Percentiles rank a stretch among this genome's conserved stretches.
Evolutionary conservation across 1,140 invertebrate species (phyloP).

Genomic region (Bombus waltoni): DNA sequence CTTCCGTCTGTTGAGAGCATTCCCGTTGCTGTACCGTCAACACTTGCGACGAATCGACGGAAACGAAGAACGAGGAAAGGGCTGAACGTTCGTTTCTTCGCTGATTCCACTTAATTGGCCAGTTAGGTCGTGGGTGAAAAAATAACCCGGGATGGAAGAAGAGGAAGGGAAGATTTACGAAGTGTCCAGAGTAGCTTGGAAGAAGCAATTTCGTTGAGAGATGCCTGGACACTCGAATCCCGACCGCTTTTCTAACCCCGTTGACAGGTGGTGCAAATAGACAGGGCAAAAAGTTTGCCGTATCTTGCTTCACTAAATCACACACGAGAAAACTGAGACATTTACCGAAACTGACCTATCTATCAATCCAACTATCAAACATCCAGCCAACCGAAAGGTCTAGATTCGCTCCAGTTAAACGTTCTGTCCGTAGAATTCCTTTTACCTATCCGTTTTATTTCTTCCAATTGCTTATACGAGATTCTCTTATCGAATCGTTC

Average conservation of each 20-base stretch:
- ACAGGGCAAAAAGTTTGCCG: not conserved
- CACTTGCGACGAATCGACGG: constrained; percentile 45
- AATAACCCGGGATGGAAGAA: constrained; percentile 11
- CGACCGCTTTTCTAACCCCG: not conserved
- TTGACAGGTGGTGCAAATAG: not conserved
- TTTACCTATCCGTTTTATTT: not conserved
- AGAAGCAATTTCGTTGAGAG: constrained; percentile 5
- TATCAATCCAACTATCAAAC: too few species aligned
- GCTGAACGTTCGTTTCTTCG: constrained; percentile 9
- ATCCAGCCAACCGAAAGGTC: too few species aligned
- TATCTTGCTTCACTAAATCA: not conserved
- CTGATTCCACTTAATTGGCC: constrained; percentile 31
- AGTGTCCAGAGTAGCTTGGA: not conserved
- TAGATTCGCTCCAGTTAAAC: too few species aligned
- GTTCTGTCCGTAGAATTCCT: not conserved
- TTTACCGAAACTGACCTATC: not conserved
- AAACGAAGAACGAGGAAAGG: not conserved
- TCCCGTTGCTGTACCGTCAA: constrained; percentile 39
- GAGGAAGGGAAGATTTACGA: not conserved
- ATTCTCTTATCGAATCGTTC: constrained; percentile 1
- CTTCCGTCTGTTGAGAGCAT: constrained; percentile 37
- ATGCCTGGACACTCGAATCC: not conserved
- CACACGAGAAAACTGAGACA: not conserved
- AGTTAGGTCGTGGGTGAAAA: constrained; percentile 21
- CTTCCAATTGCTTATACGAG: not conserved